Percentiles rank a stretch among this genome's conserved stretches.
Conservation (phyloP, 2,113 vertebrate genomes). For the Notechis scutatus region DNA sequence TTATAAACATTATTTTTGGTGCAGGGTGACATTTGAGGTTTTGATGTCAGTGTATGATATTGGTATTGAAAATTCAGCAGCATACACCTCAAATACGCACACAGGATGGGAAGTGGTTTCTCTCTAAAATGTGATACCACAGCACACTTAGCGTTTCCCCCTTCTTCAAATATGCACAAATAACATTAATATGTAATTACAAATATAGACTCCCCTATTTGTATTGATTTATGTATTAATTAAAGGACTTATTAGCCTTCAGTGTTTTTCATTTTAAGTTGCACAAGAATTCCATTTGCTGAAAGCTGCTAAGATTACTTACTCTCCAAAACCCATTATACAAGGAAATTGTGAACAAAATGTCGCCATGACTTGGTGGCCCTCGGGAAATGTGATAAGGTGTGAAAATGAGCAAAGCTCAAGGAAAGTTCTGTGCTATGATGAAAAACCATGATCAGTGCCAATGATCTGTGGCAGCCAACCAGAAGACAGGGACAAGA, state of each 20-base stretch:
- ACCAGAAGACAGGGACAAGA: background rate
- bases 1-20: slow-evolving; percentile 1
- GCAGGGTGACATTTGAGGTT: slow-evolving; percentile 23
- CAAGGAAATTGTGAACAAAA: background rate
- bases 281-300: background rate
- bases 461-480: background rate
- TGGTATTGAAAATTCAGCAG: slow-evolving; percentile 16
- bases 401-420: background rate
- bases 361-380: slow-evolving; percentile 1
- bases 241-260: background rate
- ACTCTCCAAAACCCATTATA: background rate
- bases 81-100: slow-evolving; percentile 33
- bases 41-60: slow-evolving; percentile 33
- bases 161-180: background rate
- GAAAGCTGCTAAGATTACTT: background rate
- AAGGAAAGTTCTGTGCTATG: background rate
- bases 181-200: background rate
- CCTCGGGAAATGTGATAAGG: background rate
- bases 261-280: background rate
- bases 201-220: background rate
- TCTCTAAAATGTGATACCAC: slow-evolving; percentile 36
- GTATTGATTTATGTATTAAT: background rate
- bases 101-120: slow-evolving; percentile 53
- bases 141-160: slow-evolving; percentile 23
- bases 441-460: background rate